Percentiles rank a stretch among this genome's conserved stretches.
These are phyloP conservation scores for Hafferia zeledoni DNA, from an alignment of 2,797 vertebrate genomes.

Conservation along the genomic window DNA sequence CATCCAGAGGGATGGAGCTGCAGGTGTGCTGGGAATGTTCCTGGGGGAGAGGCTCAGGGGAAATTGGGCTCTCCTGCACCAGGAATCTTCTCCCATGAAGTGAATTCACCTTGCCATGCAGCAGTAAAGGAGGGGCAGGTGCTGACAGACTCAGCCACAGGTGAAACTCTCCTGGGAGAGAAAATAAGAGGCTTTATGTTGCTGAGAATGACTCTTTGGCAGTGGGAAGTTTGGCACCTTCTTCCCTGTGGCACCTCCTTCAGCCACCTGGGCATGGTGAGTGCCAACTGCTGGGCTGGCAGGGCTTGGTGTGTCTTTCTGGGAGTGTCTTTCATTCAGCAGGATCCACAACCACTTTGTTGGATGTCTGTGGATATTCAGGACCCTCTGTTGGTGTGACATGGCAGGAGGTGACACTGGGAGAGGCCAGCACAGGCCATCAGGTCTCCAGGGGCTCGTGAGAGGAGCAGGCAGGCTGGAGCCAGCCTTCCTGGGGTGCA, in stretches of 20 bases:
- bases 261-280: neutral
- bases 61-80: neutral
- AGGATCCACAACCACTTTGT: rapidly evolving
- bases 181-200: neutral
- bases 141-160: neutral
- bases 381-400: neutral
- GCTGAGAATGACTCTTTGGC: neutral
- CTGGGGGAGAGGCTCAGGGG: neutral
- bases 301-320: neutral
- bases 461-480: neutral
- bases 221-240: neutral
- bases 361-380: neutral
- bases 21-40: neutral
- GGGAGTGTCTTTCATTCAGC: neutral
- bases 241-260: neutral
- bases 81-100: neutral
- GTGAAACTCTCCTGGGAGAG: neutral
- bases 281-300: neutral
- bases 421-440: neutral
- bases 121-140: neutral
- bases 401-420: neutral
- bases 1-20: neutral
- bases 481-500: neutral
- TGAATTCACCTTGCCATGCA: neutral
- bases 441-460: neutral